Evolutionary conservation across 2,888 invertebrate genomes (phyloP).

Genomic region (Myopa tessellatipennis): DNA sequence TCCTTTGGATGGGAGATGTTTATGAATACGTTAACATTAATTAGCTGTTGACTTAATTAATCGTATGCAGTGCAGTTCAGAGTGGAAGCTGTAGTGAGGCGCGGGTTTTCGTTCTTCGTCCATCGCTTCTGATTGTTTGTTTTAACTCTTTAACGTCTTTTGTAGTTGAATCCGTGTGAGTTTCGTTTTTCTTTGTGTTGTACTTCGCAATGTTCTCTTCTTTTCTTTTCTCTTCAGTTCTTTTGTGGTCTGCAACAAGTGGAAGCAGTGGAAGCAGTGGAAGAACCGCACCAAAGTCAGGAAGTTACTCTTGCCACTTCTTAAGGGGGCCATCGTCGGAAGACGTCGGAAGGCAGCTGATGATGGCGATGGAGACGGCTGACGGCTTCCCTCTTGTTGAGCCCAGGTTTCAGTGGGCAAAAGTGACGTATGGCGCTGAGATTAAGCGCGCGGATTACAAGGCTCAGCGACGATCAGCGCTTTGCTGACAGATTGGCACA

Average conservation of each 20-base stretch:
- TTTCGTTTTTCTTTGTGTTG: constrained; percentile 18
- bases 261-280: constrained; percentile 36
- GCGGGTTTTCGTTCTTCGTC: constrained; percentile 18
- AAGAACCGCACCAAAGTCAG: constrained; percentile 41
- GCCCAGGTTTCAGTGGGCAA: too few relatives aligned
- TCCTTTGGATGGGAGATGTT: constrained; percentile 50
- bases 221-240: constrained; percentile 9
- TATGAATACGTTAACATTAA: constrained; percentile 64
- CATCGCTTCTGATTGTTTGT: constrained; percentile 18
- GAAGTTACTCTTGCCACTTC: constrained; percentile 54
- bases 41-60: constrained; percentile 66
- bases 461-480: not conserved
- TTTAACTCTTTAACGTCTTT: not conserved
- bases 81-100: too few relatives aligned
- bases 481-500: not conserved
- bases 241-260: constrained; percentile 38
- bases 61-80: constrained; percentile 44
- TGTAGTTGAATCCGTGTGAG: not conserved
- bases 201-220: not conserved
- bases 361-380: not conserved
- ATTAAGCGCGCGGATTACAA: constrained; percentile 23
- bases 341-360: constrained; percentile 22
- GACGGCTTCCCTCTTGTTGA: too few relatives aligned
- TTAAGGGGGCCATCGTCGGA: constrained; percentile 62
- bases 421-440: not conserved